Conservation (phyloP, 2,888 invertebrate genomes). For the Xestoiulus laeticollis region DNA sequence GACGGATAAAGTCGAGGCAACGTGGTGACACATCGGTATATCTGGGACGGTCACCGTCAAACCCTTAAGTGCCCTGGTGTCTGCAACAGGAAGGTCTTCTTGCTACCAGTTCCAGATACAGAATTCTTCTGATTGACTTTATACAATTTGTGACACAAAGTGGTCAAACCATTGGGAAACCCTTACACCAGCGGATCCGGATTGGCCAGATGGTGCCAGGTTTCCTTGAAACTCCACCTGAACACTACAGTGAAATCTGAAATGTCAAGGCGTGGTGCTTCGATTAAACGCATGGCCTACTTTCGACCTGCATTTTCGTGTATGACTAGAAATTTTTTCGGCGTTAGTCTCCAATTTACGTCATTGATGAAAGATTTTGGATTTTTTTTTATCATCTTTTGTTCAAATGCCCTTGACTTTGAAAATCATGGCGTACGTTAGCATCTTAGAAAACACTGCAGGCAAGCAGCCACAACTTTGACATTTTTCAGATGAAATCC, state of each 20-base stretch:
- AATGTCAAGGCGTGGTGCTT: conserved; percentile 3
- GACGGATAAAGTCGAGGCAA: background rate
- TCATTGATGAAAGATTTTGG: background rate
- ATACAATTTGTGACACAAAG: background rate
- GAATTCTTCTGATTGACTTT: background rate
- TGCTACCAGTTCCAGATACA: background rate
- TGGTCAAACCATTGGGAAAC: background rate
- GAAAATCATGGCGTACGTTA: background rate
- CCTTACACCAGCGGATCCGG: background rate
- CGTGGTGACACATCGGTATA: background rate
- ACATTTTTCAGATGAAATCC: background rate
- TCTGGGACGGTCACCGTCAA: background rate
- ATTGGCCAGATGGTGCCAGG: background rate
- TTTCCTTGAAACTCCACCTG: background rate
- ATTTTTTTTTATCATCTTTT: background rate
- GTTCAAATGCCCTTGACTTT: background rate
- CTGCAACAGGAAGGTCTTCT: background rate
- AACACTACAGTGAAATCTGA: background rate
- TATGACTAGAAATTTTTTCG: background rate
- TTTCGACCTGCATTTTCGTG: background rate
- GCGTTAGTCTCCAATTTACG: background rate
- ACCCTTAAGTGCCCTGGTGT: background rate
- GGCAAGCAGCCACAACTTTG: background rate
- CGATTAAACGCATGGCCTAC: background rate
- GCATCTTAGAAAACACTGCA: background rate